Evolutionary conservation across 2,888 invertebrate genomes (phyloP), one percentile per base, ranked within the genome.

Genomic region (Phortica magna): DNA sequence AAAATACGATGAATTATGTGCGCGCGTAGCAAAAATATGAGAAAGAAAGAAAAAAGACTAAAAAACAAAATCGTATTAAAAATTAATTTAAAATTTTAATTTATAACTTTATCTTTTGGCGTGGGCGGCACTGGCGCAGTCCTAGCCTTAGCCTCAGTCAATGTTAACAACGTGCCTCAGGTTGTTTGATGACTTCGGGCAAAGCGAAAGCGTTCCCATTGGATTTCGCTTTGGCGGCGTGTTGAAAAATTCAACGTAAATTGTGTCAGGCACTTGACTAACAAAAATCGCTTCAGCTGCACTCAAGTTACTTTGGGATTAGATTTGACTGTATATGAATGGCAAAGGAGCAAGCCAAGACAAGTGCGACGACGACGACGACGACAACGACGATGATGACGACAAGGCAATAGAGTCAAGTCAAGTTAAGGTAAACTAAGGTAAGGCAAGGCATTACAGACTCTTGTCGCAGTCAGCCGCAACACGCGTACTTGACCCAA

Each of bases 21-120:
- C 42, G 67, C 17, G 39, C 67, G n/a, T n/a, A 67, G n/a, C 22
- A 2, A n/a, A 67, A 70, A 43, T 70, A 19, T 43, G 3, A 57
- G 19, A 2, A 64, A 76, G 61, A 65, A 59, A 17, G 17, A 41
- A 42, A 41, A 70, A 19, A 57, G 17, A 48, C n/a, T n/a, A 73
- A 4, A 73, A 41, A 42, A 57, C n/a, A 64, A 42, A 39, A 64
- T 68, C 77, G 75, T 76, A 85, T 87, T 88, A 84, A 85, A 85
- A 87, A 84, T 85, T 83, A 81, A 88, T 85, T 85, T 82, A 80
- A 79, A 79, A 84, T 87, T 87, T 82, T 77, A 80, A 87, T 88
- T 85, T 81, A 80, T 53, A 53, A 31, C 70, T 71, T 71, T 71
- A 55, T 71, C 70, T 53, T 41, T n/a, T 39, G 19, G 61, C 12